Conservation (phyloP, 2,888 invertebrate genomes). For the Scaptomyza tumidula region DNA sequence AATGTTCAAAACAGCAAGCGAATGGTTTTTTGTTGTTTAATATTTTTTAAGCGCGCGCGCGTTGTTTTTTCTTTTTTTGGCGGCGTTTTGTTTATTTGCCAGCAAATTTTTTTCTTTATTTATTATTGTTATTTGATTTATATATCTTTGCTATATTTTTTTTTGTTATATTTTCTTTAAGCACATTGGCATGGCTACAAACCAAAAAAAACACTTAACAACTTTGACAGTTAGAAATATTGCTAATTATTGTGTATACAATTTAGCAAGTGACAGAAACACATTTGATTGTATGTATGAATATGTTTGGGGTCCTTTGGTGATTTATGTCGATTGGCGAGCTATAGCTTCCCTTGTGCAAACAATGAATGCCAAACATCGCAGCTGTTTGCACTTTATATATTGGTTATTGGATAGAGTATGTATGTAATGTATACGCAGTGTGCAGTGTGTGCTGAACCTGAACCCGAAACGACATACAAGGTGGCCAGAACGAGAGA, state of each 20-base stretch:
- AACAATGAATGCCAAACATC: slow-evolving; percentile 73
- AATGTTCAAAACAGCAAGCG: slow-evolving; percentile 27
- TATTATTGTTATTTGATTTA: slow-evolving; percentile 56
- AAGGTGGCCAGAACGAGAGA: slow-evolving; percentile 19
- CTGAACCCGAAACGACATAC: slow-evolving; percentile 36
- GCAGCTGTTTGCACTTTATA: slow-evolving; percentile 67
- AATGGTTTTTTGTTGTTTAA: slow-evolving; percentile 9
- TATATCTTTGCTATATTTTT: slow-evolving; percentile 20
- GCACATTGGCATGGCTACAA: not conserved
- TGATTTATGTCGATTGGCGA: slow-evolving; percentile 8
- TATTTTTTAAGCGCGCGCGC: slow-evolving; percentile 56
- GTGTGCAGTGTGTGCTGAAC: slow-evolving; percentile 48
- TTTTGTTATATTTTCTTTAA: slow-evolving; percentile 17
- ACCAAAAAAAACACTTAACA: slow-evolving; percentile 40
- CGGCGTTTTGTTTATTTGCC: slow-evolving; percentile 59
- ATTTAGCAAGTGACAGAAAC: slow-evolving; percentile 15
- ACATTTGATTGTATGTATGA: not conserved
- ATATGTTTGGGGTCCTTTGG: slow-evolving; percentile 30
- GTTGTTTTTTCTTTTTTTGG: slow-evolving; percentile 31
- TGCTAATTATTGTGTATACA: slow-evolving; percentile 30
- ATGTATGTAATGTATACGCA: slow-evolving; percentile 47
- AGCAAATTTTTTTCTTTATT: slow-evolving; percentile 53
- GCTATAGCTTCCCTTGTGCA: slow-evolving; percentile 60
- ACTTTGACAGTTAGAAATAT: slow-evolving; percentile 51
- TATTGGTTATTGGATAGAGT: slow-evolving; percentile 42